Conservation (phyloP, 2,797 vertebrate species). For the Aldrovandia affinis region DNA sequence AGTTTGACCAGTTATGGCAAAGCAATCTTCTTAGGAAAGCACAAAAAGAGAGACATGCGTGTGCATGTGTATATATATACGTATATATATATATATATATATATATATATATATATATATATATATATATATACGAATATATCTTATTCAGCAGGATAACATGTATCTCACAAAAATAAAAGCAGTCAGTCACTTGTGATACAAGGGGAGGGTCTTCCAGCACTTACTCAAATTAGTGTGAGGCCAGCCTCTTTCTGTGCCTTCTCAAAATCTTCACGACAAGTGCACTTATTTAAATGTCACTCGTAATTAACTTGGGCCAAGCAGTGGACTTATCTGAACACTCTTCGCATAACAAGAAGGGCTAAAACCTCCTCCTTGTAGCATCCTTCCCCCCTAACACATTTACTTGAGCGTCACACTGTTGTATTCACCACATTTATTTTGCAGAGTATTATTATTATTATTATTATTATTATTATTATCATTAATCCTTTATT, state of each 20-base stretch:
- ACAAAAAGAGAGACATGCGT: conserved; percentile 20
- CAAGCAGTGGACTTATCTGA: conserved; percentile 61
- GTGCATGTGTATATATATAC: not conserved
- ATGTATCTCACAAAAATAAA: conserved; percentile 62
- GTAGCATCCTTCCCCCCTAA: not conserved
- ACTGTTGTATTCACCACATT: not conserved
- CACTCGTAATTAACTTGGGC: conserved; percentile 75
- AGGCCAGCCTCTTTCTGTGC: conserved; percentile 63
- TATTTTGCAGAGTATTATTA: not conserved
- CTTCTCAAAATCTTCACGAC: conserved; percentile 60
- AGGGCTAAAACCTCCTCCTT: conserved; percentile 28
- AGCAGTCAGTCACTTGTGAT: conserved; percentile 32
- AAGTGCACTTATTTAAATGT: conserved; percentile 78
- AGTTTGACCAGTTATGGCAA: not conserved
- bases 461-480: too few species aligned
- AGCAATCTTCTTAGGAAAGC: not conserved
- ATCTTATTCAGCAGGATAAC: conserved; percentile 52
- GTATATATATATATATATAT: too few species aligned
- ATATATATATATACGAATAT: conserved; percentile 39
- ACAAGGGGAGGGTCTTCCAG: conserved; percentile 60
- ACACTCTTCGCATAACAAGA: conserved; percentile 68
- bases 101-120: not conserved
- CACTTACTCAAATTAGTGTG: conserved; percentile 73
- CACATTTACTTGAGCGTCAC: conserved; percentile 20
- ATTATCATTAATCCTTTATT: too few species aligned